phyloP scores from a whole-genome alignment of 2,888 invertebrate species.

The Dolichomitus sp. region DNA sequence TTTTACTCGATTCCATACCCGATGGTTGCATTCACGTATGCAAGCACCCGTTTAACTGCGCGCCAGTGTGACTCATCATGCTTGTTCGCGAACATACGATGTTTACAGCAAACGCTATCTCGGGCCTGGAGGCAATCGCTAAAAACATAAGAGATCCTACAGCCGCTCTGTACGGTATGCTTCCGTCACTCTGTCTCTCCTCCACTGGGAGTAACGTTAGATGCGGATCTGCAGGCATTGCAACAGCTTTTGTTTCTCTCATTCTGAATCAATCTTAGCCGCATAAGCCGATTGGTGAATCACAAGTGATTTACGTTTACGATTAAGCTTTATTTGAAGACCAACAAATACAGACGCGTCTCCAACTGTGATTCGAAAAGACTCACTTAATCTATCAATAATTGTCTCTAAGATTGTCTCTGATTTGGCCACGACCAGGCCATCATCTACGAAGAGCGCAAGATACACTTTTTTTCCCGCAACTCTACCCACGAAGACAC shows the following conservation, averaged over 20 bases:
- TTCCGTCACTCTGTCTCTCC: not conserved
- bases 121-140: slow-evolving; percentile 9
- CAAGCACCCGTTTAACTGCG: slow-evolving; percentile 76
- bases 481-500: slow-evolving; percentile 62
- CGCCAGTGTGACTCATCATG: slow-evolving; percentile 72
- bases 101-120: slow-evolving; percentile 62
- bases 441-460: slow-evolving; percentile 70
- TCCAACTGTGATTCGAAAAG: slow-evolving; percentile 60
- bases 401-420: slow-evolving; percentile 47
- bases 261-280: slow-evolving; percentile 48
- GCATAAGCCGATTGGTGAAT: slow-evolving; percentile 47
- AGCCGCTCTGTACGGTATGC: not conserved
- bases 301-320: slow-evolving; percentile 17
- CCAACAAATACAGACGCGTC: slow-evolving; percentile 65
- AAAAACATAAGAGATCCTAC: no score
- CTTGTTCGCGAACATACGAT: slow-evolving; percentile 67
- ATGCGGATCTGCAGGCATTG: slow-evolving; percentile 40
- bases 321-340: slow-evolving; percentile 63
- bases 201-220: slow-evolving; percentile 7
- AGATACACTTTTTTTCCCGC: slow-evolving; percentile 53
- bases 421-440: slow-evolving; percentile 57
- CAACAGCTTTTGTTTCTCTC: slow-evolving; percentile 39
- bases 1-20: slow-evolving; percentile 49
- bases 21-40: slow-evolving; percentile 61
- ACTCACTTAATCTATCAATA: slow-evolving; percentile 26